Evolutionary conservation across 2,888 invertebrate species (phyloP).

Genomic region (Oscheius sp.): DNA sequence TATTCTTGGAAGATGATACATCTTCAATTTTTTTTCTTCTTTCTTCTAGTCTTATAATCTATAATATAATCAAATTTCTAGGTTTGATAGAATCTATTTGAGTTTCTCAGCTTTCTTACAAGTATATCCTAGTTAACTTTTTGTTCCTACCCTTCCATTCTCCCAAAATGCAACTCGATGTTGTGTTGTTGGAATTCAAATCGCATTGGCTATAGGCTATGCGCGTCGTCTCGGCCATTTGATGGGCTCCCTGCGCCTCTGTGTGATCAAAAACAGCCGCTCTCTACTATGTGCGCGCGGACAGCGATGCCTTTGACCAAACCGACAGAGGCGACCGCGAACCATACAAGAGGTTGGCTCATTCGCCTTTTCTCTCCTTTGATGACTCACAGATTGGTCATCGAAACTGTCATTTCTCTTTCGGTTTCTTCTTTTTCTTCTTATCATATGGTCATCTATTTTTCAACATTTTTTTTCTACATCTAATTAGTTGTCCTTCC

Average conservation of each 20-base stretch:
- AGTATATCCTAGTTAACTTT: too few relatives aligned
- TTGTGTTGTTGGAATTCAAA: background rate
- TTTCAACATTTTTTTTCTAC: constrained; percentile 6
- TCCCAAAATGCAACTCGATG: constrained; percentile 3
- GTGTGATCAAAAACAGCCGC: constrained; percentile 26
- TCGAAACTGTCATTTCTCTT: background rate
- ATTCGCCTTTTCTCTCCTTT: background rate
- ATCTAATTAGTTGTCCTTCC: background rate
- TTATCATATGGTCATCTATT: background rate
- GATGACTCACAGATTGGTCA: background rate
- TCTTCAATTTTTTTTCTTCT: too few relatives aligned
- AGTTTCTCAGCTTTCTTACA: too few relatives aligned
- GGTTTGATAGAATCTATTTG: too few relatives aligned
- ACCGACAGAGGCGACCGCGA: constrained; percentile 1
- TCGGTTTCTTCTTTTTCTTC: background rate
- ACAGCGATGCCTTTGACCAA: constrained; percentile 9
- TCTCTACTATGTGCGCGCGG: background rate
- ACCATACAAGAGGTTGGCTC: background rate
- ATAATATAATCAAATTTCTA: too few relatives aligned
- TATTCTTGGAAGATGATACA: too few relatives aligned
- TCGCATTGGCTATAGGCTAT: constrained; percentile 8
- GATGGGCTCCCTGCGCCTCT: constrained; percentile 26
- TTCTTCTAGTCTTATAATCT: too few relatives aligned
- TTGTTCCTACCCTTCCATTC: too few relatives aligned
- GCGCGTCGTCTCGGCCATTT: constrained; percentile 26